Evolutionary conservation across 2,888 invertebrate species (phyloP).

Genomic region (Hermodice carunculata): DNA sequence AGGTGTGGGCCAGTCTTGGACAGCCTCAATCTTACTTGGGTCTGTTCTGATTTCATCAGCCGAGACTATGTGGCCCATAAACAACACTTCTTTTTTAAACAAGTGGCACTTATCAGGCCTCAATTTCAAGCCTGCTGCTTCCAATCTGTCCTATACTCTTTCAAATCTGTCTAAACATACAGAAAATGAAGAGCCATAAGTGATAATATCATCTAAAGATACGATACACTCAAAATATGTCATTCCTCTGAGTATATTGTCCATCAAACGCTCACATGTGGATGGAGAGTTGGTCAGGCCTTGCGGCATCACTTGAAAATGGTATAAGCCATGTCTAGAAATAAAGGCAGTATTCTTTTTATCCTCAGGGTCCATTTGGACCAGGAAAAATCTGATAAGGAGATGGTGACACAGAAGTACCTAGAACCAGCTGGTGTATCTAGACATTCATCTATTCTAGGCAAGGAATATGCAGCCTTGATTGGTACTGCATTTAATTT

Average conservation of each 20-base stretch:
- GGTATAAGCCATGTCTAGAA: constrained; percentile 32
- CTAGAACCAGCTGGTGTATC: constrained; percentile 35
- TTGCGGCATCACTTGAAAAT: constrained; percentile 37
- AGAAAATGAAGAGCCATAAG: constrained; percentile 34
- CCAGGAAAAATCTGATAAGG: constrained; percentile 44
- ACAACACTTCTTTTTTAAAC: constrained; percentile 14
- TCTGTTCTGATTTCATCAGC: constrained; percentile 9
- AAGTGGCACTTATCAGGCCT: constrained; percentile 44
- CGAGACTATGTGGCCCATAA: constrained; percentile 21
- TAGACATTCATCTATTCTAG: constrained; percentile 29
- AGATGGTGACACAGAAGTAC: constrained; percentile 42
- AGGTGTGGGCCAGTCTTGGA: constrained; percentile 10
- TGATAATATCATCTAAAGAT: constrained; percentile 43
- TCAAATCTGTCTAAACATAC: constrained; percentile 30
- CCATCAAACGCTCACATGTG: constrained; percentile 44
- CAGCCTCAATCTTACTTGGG: constrained; percentile 8
- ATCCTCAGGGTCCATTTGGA: constrained; percentile 33
- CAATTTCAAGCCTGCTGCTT: too few species aligned
- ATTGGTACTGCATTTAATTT: constrained; percentile 28
- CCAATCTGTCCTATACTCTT: too few species aligned
- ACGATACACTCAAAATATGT: constrained; percentile 28
- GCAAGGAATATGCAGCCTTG: constrained; percentile 36
- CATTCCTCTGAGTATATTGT: constrained; percentile 29
- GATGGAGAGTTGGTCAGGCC: constrained; percentile 41
- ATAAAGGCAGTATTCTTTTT: constrained; percentile 42